Conservation (phyloP, 2,888 invertebrate genomes). For the Aleiodes testaceus region DNA sequence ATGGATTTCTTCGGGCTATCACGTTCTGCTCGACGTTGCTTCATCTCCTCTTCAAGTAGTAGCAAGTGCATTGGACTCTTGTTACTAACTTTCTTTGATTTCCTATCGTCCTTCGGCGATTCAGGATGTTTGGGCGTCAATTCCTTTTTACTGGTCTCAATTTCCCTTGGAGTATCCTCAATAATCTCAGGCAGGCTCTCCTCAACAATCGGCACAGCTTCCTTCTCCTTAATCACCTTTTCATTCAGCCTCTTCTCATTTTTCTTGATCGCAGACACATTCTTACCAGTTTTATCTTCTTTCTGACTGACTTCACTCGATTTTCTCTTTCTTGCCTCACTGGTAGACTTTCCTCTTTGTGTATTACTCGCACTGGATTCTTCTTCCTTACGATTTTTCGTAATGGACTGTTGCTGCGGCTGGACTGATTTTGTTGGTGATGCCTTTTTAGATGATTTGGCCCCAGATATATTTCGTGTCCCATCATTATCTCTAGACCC, state of each 20-base stretch:
- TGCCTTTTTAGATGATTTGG: conserved; percentile 68
- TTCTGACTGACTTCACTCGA: conserved; percentile 64
- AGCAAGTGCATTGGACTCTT: conserved; percentile 64
- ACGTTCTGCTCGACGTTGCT: conserved; percentile 72
- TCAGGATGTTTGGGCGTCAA: conserved; percentile 43
- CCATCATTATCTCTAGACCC: conserved; percentile 72
- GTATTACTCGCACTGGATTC: conserved; percentile 46
- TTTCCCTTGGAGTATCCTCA: conserved; percentile 41
- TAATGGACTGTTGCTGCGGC: conserved; percentile 59
- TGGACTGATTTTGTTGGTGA: conserved; percentile 60
- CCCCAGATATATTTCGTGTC: conserved; percentile 69
- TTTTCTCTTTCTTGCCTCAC: conserved; percentile 71
- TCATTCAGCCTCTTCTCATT: conserved; percentile 66
- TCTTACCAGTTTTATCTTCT: conserved; percentile 67
- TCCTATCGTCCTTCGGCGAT: conserved; percentile 61
- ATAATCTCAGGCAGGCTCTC: conserved; percentile 16
- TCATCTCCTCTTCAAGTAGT: conserved; percentile 70
- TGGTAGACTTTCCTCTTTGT: conserved; percentile 69
- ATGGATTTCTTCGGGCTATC: conserved; percentile 77
- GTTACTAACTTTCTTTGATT: conserved; percentile 57
- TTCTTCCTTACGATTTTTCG: conserved; percentile 71
- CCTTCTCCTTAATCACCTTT: conserved; percentile 45
- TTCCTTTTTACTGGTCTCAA: conserved; percentile 45
- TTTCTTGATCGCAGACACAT: conserved; percentile 67
- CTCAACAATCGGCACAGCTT: conserved; percentile 36